Evolutionary conservation across 2,888 invertebrate species (phyloP), one percentile per base, ranked within the genome.

Genomic region (Plagodis dolabraria): DNA sequence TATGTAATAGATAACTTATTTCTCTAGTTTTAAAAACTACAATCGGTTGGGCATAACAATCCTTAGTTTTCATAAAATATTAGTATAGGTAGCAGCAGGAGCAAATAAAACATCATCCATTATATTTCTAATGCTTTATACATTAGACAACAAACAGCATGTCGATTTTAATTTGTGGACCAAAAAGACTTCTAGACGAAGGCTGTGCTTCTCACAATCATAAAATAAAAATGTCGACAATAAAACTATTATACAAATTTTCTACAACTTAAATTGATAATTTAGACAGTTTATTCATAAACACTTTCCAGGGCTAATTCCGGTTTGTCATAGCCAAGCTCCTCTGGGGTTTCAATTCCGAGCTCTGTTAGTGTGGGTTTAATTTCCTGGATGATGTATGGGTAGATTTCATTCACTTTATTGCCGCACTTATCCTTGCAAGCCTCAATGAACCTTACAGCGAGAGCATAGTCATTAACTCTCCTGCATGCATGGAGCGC

Each of bases 241-340:
- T 79, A 87, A 86, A 87, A 86, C 89, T 89, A 89, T 86, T 74
- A 87, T 87, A 89, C 79, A 89, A 88, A 85, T 85, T 83, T 70
- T 85, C 89, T 90, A 92, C 88, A 83, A 69, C 83, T 82, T 86
- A 83, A 75, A 75, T 72, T 77, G 75, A 74, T 75, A 78, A 63
- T 63, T 69, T 72, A 49, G 59, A 63, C 71, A 74, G 73, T 74
- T 88, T 94, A 93, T 76, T 97, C 95, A 79, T 94, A 96, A 58
- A 96, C 95, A 76, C 94, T 94, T 76, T 95, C 89, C 69, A 98
- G 93, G 64, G 97, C 98, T 85, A 99, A 92, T 92, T 99, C 99
- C 59, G 99, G 99, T 90, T 98, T 97, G 89, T 99, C 99, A 79
- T 98, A 99, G 64, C 99, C 99, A 77, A 99, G 94, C 83, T 99